Evolutionary conservation across 2,797 vertebrate genomes (phyloP).

Genomic region (Pipistrellus pygmaeus): DNA sequence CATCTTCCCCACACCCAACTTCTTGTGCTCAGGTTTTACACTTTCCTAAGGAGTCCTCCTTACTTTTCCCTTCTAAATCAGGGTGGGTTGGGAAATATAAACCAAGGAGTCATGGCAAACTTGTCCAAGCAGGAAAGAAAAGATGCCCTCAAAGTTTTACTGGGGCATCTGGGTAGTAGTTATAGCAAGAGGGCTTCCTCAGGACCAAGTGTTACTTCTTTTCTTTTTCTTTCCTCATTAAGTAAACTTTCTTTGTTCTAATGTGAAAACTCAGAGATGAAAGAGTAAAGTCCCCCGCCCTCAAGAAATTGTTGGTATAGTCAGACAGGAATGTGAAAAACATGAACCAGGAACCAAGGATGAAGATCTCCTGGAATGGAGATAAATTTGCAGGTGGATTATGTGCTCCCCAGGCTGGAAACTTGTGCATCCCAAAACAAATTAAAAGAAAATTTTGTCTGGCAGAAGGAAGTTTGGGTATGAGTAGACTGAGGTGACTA

Average conservation of each 20-base stretch:
- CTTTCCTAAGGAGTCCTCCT: background rate
- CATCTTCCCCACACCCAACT: background rate
- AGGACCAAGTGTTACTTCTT: background rate
- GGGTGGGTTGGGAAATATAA: slow-evolving; percentile 54
- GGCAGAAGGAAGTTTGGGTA: background rate
- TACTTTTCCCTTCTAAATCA: slow-evolving; percentile 59
- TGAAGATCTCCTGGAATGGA: background rate
- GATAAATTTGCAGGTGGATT: background rate
- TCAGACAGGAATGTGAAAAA: background rate
- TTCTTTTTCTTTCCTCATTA: background rate
- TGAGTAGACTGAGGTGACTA: background rate
- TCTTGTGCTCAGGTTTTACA: background rate
- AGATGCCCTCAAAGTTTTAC: slow-evolving; percentile 49
- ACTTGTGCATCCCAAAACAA: background rate
- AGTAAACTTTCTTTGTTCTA: background rate
- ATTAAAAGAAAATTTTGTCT: background rate
- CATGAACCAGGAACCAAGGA: background rate
- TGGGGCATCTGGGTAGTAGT: background rate
- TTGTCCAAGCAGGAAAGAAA: slow-evolving; percentile 63
- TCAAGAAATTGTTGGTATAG: background rate
- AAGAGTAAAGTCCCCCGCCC: background rate
- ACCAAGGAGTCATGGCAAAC: slow-evolving; percentile 48
- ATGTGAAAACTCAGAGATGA: slow-evolving; percentile 38
- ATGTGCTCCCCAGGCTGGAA: background rate
- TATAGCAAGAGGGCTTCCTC: background rate